Base-by-base conservation (phyloP, 2,113 vertebrate species). In the Sakesphorus luctuosus region DNA sequence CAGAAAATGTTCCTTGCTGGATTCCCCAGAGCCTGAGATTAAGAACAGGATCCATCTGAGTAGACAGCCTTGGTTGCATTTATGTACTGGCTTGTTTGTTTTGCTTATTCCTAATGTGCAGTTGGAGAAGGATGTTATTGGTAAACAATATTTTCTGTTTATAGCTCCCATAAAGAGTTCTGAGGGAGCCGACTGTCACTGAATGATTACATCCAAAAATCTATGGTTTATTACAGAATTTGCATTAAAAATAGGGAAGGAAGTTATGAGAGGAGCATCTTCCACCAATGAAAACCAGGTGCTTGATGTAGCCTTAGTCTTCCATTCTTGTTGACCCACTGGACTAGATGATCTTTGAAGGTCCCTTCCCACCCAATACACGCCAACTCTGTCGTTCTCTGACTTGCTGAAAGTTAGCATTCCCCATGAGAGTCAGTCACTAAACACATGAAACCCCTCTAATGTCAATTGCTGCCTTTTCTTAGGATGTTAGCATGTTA, bases 1-100 rank as follows among this genome's bases (percentile, higher is more conserved):
- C 67, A 63, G 88, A 93, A 95, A 73, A 84, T 93, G 90, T 96
- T 93, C 95, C n/a, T 89, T 65, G 49, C 44, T 81, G 47, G 8
- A 40, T 58, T 92, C 88, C 90, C 93, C 46, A 95, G 85, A 90
- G 94, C 44, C 83, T 72, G 76, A 6, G 18, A 49, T 67, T 90
- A 49, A 87, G 66, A 87, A 78, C 31, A 62, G 66, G 62, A 62
- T 66, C n/a, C 35, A 73, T 93, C 71, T 62, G 59, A 81, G n/a
- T 18, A 78, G 93, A 90, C 47, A 88, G 89, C 56, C 18, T 49
- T 29, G 19, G 80, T 81, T 78, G 47, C 71, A 40, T 53, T 59
- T 83, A 49, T 24, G 19, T 65, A 53, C 38, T 24, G 36, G 13
- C 2, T 81, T 92, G 74, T 92, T 96, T 94, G 44, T 96, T 95